A percentile compares a stretch with the other conserved stretches of the same genome.
Evolutionary conservation across 2,113 vertebrate genomes (phyloP).

Genomic region (Lepus timidus): DNA sequence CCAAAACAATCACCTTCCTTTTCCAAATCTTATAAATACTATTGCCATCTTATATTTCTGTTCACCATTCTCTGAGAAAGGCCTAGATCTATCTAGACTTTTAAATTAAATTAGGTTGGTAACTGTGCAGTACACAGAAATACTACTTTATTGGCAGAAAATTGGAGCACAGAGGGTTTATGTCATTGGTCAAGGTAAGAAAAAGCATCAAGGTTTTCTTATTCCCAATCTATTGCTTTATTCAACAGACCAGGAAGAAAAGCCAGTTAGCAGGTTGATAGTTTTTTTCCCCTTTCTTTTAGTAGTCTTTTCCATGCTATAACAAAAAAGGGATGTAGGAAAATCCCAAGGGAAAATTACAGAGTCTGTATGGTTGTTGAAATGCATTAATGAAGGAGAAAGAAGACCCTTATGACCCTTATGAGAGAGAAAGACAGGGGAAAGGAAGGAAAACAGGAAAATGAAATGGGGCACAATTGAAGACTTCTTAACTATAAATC

Average conservation of each 20-base stretch:
- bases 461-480: neutral
- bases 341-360: neutral
- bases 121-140: constrained; percentile 33
- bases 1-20: constrained; percentile 16
- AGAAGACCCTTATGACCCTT: neutral
- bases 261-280: neutral
- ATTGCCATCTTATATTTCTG: neutral
- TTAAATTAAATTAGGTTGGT: neutral
- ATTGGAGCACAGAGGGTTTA: neutral
- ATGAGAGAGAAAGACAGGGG: neutral
- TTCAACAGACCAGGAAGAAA: constrained; percentile 26
- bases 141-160: neutral
- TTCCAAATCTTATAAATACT: constrained; percentile 18
- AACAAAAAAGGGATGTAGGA: neutral
- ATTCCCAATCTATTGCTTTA: constrained; percentile 46
- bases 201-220: constrained; percentile 29
- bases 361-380: neutral
- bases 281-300: neutral
- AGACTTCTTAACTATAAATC: neutral
- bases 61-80: constrained; percentile 1
- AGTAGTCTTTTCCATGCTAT: neutral
- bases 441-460: neutral
- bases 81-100: neutral
- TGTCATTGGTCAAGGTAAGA: constrained; percentile 25
- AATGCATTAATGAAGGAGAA: constrained; percentile 14